Base-by-base conservation (phyloP, 2,888 invertebrate genomes). In the Meiosimyza decipiens region DNA sequence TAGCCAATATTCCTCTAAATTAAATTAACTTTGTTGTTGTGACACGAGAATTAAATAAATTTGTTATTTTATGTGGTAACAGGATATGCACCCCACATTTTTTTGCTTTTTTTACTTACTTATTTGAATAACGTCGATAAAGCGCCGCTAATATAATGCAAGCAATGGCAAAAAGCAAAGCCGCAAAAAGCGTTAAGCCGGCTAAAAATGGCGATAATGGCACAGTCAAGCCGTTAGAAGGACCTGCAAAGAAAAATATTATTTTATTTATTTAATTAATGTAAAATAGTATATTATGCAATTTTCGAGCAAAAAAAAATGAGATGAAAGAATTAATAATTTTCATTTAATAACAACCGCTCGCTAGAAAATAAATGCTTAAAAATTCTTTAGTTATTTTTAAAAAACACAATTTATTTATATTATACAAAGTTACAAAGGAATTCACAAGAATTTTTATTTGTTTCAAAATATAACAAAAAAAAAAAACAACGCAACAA, bases 171-270 rank as follows among this genome's bases (percentile, higher is more conserved):
- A 93, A 92, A 70, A 95, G 88, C 66, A 94, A 88, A 4, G 93
- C 93, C 22, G 94, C 94, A 83, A 92, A 92, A 9, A 93, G 92
- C 71, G 94, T 91, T 78, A 95, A 89, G 2, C 93, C 93, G 9
- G 94, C 91, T 73, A 95, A 88, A 71, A 95, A 89, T 15, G 94
- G 94, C 77, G 93, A 94, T 82, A 94, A 89, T 15, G 92, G 91
- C 75, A 93, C 89, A 9, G 89, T 87, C 78, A 89, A 89, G 73
- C 90, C 90, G 49, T 88, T 88, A 18, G 90, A 89, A 81, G 91
- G 89, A 80, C 92, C 93, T 93, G 87, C 0, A 86, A 82, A 75
- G 72, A 73, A 64, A 76, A 57, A 60, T 40, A 40, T 40, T 40
- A 9, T 40, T 40, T 40, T 40, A 40, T 74, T 69, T 69, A 70